Conservation (phyloP, 1,140 invertebrate species). For the Aphelenchoides besseyi region DNA sequence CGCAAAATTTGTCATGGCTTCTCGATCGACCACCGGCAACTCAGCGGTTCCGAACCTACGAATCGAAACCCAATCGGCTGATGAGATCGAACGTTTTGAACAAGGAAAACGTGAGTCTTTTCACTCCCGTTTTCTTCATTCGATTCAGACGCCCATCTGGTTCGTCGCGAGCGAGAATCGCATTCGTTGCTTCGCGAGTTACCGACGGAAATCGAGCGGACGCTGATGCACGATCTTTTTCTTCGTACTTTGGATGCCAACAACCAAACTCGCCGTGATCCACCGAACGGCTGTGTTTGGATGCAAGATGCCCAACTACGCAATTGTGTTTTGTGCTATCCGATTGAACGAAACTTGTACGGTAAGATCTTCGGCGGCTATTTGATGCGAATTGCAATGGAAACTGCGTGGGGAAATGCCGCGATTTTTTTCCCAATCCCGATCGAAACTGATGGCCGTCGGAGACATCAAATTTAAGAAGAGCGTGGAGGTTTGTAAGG, state of each 20-base stretch:
- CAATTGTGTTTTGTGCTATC: conserved; percentile 71
- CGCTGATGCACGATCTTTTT: conserved; percentile 43
- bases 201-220: conserved; percentile 44
- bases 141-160: conserved; percentile 28
- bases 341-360: conserved; percentile 74
- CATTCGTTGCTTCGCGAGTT: conserved; percentile 41
- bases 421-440: conserved; percentile 64
- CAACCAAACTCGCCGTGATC: no score
- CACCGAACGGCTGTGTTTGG: conserved; percentile 65
- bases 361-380: conserved; percentile 80
- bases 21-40: conserved; percentile 70
- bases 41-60: conserved; percentile 33
- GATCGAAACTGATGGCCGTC: conserved; percentile 67
- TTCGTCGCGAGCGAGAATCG: conserved; percentile 28
- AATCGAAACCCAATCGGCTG: no score
- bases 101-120: conserved; percentile 8
- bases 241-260: conserved; percentile 50
- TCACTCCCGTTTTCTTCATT: neutral
- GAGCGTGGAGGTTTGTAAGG: conserved; percentile 74
- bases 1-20: conserved; percentile 75
- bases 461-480: conserved; percentile 73
- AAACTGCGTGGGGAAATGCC: conserved; percentile 72
- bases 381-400: conserved; percentile 74
- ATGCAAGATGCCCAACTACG: conserved; percentile 70
- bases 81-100: no score